Percentiles rank a stretch among this genome's conserved stretches.
Conservation (phyloP, 2,797 vertebrate genomes). For the Chelidonichthys spinosus region DNA sequence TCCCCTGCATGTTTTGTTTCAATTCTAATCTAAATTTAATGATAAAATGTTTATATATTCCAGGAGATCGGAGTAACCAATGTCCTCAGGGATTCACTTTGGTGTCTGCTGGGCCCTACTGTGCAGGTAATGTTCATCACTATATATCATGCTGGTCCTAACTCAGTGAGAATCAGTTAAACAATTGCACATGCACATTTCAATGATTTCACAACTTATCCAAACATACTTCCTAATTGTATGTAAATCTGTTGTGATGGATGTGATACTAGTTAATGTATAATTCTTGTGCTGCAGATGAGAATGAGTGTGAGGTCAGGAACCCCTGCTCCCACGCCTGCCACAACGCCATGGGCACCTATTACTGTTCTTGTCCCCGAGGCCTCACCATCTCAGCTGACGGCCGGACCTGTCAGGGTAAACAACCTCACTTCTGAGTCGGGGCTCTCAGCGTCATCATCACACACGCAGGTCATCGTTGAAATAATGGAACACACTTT, state of each 20-base stretch:
- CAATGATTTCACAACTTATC: not conserved
- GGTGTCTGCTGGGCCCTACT: conserved; percentile 90
- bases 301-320: conserved; percentile 90
- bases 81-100: conserved; percentile 92
- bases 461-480: not conserved
- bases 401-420: conserved; percentile 95
- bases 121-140: conserved; percentile 85
- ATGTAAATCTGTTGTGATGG: not conserved
- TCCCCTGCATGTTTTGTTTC: not conserved
- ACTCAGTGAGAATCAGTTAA: no score
- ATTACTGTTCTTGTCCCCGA: conserved; percentile 93
- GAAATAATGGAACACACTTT: not conserved
- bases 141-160: not conserved
- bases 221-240: not conserved
- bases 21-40: not conserved
- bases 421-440: not conserved
- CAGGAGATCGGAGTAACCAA: conserved; percentile 95
- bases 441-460: not conserved
- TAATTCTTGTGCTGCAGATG: conserved; percentile 83
- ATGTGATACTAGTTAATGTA: not conserved
- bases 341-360: conserved; percentile 93
- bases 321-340: conserved; percentile 94
- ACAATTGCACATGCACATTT: not conserved
- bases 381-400: conserved; percentile 94
- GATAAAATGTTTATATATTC: conserved; percentile 11